These are phyloP conservation scores for Gallinago undulata DNA, from an alignment of 2,113 vertebrate species.

Conservation along the genomic window DNA sequence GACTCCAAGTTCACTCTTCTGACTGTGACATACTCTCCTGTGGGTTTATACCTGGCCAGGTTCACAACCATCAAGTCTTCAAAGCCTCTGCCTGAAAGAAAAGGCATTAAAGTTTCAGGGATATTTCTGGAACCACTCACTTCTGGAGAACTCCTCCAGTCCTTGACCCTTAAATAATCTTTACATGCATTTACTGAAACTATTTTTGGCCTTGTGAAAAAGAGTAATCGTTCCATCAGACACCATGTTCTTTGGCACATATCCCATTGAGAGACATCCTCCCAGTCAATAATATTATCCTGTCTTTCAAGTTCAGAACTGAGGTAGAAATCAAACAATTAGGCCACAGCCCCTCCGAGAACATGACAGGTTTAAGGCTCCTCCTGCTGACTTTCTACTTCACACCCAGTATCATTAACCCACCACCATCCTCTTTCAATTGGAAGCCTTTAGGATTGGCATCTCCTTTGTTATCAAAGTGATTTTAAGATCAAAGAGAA, in stretches of 20 bases:
- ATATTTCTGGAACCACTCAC: background rate
- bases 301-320: background rate
- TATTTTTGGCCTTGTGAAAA: background rate
- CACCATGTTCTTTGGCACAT: background rate
- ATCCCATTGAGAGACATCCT: background rate
- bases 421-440: background rate
- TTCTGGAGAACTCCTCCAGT: background rate
- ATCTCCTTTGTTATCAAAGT: background rate
- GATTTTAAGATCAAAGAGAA: background rate
- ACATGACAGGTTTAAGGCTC: background rate
- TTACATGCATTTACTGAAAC: background rate
- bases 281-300: background rate
- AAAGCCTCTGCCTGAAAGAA: constrained; percentile 87
- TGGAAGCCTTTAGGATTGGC: background rate
- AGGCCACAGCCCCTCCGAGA: background rate
- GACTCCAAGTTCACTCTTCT: constrained; percentile 92
- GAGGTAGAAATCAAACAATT: background rate
- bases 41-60: constrained; percentile 88
- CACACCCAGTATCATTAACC: background rate
- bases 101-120: background rate
- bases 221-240: background rate
- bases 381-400: background rate
- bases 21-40: constrained; percentile 88
- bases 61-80: constrained; percentile 95
- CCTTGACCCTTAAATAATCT: background rate